Conservation (phyloP, 2,888 invertebrate genomes). For the Polyploca ridens region DNA sequence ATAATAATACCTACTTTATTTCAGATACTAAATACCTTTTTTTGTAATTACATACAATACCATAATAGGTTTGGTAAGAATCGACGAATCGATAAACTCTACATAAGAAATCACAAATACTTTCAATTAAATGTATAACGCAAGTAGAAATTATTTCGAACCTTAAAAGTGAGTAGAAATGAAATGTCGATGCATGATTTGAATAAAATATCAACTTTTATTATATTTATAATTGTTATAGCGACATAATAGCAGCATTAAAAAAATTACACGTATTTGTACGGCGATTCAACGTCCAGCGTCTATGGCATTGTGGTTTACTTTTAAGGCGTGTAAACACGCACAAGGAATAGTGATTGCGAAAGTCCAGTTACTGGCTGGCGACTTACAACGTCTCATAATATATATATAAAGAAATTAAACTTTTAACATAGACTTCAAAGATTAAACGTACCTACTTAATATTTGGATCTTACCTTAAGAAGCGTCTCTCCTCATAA, state of each 20-base stretch:
- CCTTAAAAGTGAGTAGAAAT: constrained; percentile 70
- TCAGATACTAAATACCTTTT: too few species aligned
- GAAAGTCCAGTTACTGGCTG: constrained; percentile 82
- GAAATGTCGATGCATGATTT: constrained; percentile 51
- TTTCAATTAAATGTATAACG: constrained; percentile 55
- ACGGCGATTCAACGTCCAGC: constrained; percentile 51
- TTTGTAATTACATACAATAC: too few species aligned
- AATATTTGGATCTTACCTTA: constrained; percentile 42
- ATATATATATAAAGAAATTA: constrained; percentile 29
- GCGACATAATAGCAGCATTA: constrained; percentile 54
- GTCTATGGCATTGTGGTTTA: constrained; percentile 63
- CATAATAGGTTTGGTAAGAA: too few species aligned
- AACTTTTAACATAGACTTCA: constrained; percentile 1
- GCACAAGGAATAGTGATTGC: constrained; percentile 79
- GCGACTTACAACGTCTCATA: constrained; percentile 44
- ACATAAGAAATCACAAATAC: constrained; percentile 48
- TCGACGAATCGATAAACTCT: not conserved
- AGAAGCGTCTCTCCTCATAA: constrained; percentile 71
- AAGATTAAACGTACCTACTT: too few species aligned
- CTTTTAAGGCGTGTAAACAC: constrained; percentile 75
- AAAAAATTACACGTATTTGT: constrained; percentile 63
- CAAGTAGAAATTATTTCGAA: constrained; percentile 62
- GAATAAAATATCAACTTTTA: constrained; percentile 60
- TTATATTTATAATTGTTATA: constrained; percentile 61
- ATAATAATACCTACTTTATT: not conserved